phyloP scores from a whole-genome alignment of 1,140 invertebrate species.

The Chrysomallon squamiferum region DNA sequence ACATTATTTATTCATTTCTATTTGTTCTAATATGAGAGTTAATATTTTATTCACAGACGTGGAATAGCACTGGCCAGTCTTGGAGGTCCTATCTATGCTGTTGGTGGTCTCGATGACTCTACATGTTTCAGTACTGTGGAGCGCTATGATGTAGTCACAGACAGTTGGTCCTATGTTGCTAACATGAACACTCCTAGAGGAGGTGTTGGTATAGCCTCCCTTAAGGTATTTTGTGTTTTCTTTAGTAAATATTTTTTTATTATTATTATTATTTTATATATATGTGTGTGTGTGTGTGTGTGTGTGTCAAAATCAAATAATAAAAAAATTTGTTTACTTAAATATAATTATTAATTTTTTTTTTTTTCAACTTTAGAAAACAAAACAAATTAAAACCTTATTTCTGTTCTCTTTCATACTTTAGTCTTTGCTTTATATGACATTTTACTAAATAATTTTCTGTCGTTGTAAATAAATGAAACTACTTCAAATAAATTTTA shows the following conservation, averaged over 20 bases:
- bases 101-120: conserved; percentile 62
- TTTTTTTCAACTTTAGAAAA: neutral
- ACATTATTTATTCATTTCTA: too few species aligned
- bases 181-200: conserved; percentile 62
- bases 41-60: conserved; percentile 41
- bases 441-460: too few species aligned
- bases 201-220: conserved; percentile 61
- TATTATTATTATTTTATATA: too few species aligned
- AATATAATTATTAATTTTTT: neutral
- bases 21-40: too few species aligned
- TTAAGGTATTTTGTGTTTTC: conserved; percentile 61
- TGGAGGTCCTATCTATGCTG: conserved; percentile 62
- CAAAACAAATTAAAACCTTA: too few species aligned
- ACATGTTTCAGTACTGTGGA: conserved; percentile 62
- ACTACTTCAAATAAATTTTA: too few species aligned
- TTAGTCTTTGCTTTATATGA: too few species aligned
- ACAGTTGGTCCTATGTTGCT: conserved; percentile 61
- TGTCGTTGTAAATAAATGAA: too few species aligned
- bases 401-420: too few species aligned
- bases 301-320: neutral
- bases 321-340: neutral
- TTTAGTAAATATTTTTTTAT: too few species aligned
- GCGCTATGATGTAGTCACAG: conserved; percentile 55
- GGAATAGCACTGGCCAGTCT: conserved; percentile 62
- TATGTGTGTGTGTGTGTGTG: neutral